Conservation (phyloP, 2,113 vertebrate species). For the Myiozetetes cayanensis region DNA sequence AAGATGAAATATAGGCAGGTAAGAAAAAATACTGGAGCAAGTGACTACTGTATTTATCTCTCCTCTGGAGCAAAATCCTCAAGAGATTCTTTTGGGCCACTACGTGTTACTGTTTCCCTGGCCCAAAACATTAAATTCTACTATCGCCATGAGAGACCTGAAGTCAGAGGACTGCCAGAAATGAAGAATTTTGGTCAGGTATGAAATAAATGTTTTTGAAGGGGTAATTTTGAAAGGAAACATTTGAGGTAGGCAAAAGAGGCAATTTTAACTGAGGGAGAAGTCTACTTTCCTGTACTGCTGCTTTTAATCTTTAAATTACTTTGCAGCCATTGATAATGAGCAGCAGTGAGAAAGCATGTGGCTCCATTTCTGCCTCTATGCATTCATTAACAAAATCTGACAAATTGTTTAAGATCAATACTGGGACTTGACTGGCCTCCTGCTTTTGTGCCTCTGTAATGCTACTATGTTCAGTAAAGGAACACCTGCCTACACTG, state of each 20-base stretch:
- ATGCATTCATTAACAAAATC: background rate
- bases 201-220: background rate
- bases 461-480: background rate
- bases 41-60: background rate
- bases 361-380: background rate
- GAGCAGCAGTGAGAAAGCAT: rapidly evolving
- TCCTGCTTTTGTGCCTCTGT: background rate
- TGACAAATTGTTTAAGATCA: background rate
- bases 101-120: background rate
- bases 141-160: background rate
- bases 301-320: background rate
- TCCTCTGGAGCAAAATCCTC: background rate
- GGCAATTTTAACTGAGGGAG: background rate
- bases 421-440: background rate
- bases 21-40: background rate
- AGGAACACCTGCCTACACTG: background rate
- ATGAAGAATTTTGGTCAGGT: background rate
- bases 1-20: background rate
- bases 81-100: background rate
- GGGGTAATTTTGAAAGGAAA: background rate
- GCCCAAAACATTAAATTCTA: background rate
- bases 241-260: background rate
- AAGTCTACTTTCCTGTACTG: background rate
- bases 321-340: background rate
- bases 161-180: background rate